These are phyloP conservation scores for Orgyia antiqua DNA, from an alignment of 2,888 invertebrate species.

Conservation along the genomic window DNA sequence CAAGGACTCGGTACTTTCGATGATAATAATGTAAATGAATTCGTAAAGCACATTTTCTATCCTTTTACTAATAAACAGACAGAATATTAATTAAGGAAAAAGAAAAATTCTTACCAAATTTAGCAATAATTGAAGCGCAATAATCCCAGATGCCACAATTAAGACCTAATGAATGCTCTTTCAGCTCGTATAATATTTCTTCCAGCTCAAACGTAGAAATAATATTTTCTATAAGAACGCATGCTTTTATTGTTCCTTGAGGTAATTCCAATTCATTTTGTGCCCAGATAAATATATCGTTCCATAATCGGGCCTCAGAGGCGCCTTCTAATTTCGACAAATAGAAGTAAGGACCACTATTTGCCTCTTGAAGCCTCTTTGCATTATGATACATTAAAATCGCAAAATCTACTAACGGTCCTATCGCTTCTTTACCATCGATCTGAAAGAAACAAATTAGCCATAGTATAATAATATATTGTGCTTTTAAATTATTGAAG, in stretches of 20 bases:
- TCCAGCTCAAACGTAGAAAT: slow-evolving; percentile 83
- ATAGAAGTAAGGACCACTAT: slow-evolving; percentile 83
- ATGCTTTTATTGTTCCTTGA: slow-evolving; percentile 82
- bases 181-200: slow-evolving; percentile 81
- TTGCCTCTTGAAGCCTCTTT: slow-evolving; percentile 64
- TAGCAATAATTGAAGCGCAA: slow-evolving; percentile 81
- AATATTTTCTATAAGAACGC: slow-evolving; percentile 85
- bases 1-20: too few relatives aligned
- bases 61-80: too few relatives aligned
- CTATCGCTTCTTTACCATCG: slow-evolving; percentile 79
- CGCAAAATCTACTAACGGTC: slow-evolving; percentile 83
- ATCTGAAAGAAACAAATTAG: slow-evolving; percentile 68
- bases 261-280: slow-evolving; percentile 76
- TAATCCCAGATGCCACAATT: slow-evolving; percentile 89
- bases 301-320: slow-evolving; percentile 82
- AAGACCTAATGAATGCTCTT: slow-evolving; percentile 82
- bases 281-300: slow-evolving; percentile 82
- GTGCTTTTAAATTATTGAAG: too few relatives aligned
- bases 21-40: too few relatives aligned
- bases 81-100: too few relatives aligned
- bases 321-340: slow-evolving; percentile 83
- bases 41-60: too few relatives aligned
- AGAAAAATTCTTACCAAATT: slow-evolving; percentile 75
- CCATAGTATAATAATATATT: slow-evolving; percentile 1
- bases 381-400: slow-evolving; percentile 83